These are phyloP conservation scores for Semaprochilodus insignis DNA, from an alignment of 2,797 vertebrate species.

Conservation along the genomic window DNA sequence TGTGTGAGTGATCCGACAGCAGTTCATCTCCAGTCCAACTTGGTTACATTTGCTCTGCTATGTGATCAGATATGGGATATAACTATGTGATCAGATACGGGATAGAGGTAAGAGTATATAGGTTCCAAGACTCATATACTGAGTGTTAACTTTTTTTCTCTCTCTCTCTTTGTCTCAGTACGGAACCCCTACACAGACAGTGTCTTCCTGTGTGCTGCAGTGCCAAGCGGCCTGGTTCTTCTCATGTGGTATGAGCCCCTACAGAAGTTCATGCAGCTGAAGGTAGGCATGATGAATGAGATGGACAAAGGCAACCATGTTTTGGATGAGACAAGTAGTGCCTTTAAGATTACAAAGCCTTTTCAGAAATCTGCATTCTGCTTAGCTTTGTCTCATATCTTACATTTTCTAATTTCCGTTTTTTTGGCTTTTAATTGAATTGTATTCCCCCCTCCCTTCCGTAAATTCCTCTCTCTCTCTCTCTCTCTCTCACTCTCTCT, in stretches of 20 bases:
- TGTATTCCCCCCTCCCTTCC: not conserved
- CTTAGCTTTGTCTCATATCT: not conserved
- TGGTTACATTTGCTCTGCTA: too few species aligned
- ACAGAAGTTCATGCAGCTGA: conserved; percentile 83
- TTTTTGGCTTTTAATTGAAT: not conserved
- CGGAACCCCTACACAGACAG: conserved; percentile 78
- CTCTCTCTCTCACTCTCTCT: too few species aligned
- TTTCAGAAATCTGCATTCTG: not conserved
- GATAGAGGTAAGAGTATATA: not conserved
- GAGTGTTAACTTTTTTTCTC: not conserved
- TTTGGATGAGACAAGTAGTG: not conserved
- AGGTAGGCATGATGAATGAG: conserved; percentile 64
- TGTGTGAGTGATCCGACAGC: too few species aligned
- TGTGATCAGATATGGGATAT: not conserved
- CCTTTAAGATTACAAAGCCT: not conserved
- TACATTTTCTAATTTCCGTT: not conserved
- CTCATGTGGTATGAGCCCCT: conserved; percentile 82
- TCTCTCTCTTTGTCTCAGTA: conserved; percentile 28
- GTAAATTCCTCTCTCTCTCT: not conserved
- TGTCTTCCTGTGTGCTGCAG: conserved; percentile 75
- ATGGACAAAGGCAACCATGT: not conserved
- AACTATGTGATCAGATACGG: not conserved
- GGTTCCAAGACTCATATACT: not conserved
- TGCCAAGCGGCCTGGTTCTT: conserved; percentile 75
- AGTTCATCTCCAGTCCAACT: too few species aligned